Percentiles rank a stretch among this genome's conserved stretches.
These are phyloP conservation scores for Leptonema lineaticorne DNA, from an alignment of 1,140 invertebrate species.

Conservation along the genomic window DNA sequence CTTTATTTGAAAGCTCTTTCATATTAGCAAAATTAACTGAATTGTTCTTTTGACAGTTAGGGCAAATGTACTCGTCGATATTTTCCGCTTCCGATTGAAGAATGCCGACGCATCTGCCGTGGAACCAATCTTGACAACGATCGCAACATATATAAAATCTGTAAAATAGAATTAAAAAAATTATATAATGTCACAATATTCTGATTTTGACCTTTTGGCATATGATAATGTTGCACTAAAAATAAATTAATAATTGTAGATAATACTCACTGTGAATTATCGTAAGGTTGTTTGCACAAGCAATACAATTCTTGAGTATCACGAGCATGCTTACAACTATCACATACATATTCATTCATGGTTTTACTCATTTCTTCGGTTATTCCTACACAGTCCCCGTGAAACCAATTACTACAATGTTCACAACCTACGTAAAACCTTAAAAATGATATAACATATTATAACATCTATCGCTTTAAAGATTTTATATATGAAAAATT, in stretches of 20 bases:
- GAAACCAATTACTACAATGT: constrained; percentile 97
- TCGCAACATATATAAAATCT: constrained; percentile 98
- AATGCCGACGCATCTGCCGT: constrained; percentile 95
- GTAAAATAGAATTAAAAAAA: constrained; percentile 38
- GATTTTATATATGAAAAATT: background rate
- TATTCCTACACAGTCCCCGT: constrained; percentile 94
- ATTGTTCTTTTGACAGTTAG: constrained; percentile 88
- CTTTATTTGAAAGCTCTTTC: constrained; percentile 79
- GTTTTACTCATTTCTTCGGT: constrained; percentile 90
- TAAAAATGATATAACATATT: constrained; percentile 28
- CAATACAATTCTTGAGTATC: constrained; percentile 94
- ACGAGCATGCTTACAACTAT: constrained; percentile 79
- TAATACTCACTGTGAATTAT: constrained; percentile 88
- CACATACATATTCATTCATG: constrained; percentile 87
- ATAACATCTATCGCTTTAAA: background rate
- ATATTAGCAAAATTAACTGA: constrained; percentile 87
- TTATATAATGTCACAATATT: background rate
- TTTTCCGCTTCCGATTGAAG: constrained; percentile 90
- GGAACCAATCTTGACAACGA: constrained; percentile 98
- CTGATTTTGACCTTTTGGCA: background rate
- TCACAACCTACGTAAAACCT: constrained; percentile 98
- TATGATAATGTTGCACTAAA: background rate
- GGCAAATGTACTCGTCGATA: constrained; percentile 96
- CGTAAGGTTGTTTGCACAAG: constrained; percentile 93
- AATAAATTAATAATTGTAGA: constrained; percentile 5